phyloP scores from a whole-genome alignment of 2,888 invertebrate genomes.

The Pristionchus exspectatus region DNA sequence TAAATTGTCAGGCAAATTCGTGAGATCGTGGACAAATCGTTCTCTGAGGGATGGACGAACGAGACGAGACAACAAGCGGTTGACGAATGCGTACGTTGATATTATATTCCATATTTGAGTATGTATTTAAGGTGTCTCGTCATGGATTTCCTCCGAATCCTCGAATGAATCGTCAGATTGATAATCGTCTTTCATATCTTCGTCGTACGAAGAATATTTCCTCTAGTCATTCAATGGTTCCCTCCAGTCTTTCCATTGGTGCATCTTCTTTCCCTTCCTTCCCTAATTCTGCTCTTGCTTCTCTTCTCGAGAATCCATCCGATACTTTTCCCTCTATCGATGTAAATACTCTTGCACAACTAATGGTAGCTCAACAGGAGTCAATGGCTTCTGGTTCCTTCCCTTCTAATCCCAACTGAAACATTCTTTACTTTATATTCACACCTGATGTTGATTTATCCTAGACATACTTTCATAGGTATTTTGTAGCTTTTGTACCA shows the following conservation, averaged over 20 bases:
- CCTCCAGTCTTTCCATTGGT: slow-evolving; percentile 6
- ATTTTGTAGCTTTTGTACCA: slow-evolving; percentile 26
- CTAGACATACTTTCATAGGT: not conserved
- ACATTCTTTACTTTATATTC: not conserved
- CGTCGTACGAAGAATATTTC: slow-evolving; percentile 65
- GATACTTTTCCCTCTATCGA: not conserved
- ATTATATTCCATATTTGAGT: not conserved
- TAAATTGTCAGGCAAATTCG: slow-evolving; percentile 62
- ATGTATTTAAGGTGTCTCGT: slow-evolving; percentile 53
- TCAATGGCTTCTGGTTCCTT: slow-evolving; percentile 19
- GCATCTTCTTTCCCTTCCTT: slow-evolving; percentile 18
- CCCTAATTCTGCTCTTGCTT: not conserved
- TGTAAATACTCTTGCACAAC: slow-evolving; percentile 41
- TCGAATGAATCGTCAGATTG: slow-evolving; percentile 66
- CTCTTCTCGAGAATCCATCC: slow-evolving; percentile 14
- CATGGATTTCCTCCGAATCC: slow-evolving; percentile 68
- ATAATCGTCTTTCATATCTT: slow-evolving; percentile 69
- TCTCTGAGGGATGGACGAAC: slow-evolving; percentile 64
- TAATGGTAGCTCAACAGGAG: slow-evolving; percentile 49
- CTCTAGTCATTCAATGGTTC: slow-evolving; percentile 13
- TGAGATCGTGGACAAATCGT: slow-evolving; percentile 68
- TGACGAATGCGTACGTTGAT: slow-evolving; percentile 61
- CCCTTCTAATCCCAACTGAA: slow-evolving; percentile 17
- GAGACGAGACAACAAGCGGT: slow-evolving; percentile 60
- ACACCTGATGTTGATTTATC: not conserved